Evolutionary conservation across 2,888 invertebrate genomes (phyloP).

Genomic region (Drosophila mulleri): DNA sequence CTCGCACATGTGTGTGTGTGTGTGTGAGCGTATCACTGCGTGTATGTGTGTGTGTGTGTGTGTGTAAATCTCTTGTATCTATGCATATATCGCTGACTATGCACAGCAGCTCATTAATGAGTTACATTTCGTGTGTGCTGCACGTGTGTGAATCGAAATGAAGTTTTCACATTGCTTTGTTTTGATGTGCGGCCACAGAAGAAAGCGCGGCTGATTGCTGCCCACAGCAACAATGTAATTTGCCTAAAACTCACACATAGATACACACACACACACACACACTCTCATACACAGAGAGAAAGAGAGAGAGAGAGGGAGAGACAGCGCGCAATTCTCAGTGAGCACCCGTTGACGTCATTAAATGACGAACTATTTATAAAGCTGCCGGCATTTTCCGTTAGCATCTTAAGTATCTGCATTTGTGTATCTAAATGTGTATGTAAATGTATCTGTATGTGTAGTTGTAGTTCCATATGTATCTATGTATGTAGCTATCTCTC

Average conservation of each 20-base stretch:
- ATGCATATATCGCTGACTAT: conserved; percentile 30
- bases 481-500: neutral
- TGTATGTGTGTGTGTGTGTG: conserved; percentile 6
- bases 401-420: conserved; percentile 42
- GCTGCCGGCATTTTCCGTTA: conserved; percentile 70
- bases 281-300: neutral
- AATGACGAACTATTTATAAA: conserved; percentile 67
- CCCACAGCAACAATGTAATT: conserved; percentile 39
- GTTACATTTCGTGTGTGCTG: conserved; percentile 55
- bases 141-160: conserved; percentile 48
- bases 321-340: neutral
- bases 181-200: conserved; percentile 53
- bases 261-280: neutral
- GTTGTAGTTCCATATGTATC: neutral
- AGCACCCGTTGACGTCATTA: conserved; percentile 69
- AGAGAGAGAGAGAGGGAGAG: neutral
- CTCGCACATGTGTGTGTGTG: conserved; percentile 12
- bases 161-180: conserved; percentile 68
- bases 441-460: neutral
- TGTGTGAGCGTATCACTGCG: conserved; percentile 6
- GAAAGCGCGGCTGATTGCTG: conserved; percentile 50
- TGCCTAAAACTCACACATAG: conserved; percentile 28
- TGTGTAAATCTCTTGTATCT: conserved; percentile 28
- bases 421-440: neutral
- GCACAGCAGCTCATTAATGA: conserved; percentile 71